Evolutionary conservation across 2,888 invertebrate species (phyloP).

Genomic region (Arctia plantaginis): DNA sequence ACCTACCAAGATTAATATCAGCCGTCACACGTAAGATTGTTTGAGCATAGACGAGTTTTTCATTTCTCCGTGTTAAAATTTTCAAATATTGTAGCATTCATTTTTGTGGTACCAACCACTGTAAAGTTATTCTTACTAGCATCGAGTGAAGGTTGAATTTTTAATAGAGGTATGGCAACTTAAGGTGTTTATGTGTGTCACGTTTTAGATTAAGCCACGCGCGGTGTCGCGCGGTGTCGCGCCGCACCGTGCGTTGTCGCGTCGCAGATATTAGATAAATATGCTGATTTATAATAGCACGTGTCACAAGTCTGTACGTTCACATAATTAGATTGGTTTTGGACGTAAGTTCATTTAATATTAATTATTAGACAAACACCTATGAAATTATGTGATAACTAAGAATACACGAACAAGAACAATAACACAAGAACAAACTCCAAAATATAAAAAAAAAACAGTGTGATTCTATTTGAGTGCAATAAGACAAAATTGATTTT

Average conservation of each 20-base stretch:
- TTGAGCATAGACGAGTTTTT: constrained; percentile 45
- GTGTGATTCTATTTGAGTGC: not conserved
- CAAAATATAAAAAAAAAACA: not conserved
- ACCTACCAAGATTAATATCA: constrained; percentile 39
- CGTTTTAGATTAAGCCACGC: constrained; percentile 56
- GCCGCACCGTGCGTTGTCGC: constrained; percentile 29
- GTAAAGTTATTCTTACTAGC: constrained; percentile 19
- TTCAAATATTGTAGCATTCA: constrained; percentile 48
- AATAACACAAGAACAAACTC: not conserved
- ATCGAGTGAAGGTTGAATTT: constrained; percentile 31
- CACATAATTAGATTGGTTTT: not conserved
- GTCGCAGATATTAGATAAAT: constrained; percentile 37
- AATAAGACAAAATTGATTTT: not conserved
- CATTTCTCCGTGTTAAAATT: constrained; percentile 50
- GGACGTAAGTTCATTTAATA: not conserved
- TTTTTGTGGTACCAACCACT: constrained; percentile 16
- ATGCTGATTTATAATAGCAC: constrained; percentile 53
- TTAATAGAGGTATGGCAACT: constrained; percentile 4
- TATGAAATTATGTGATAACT: not conserved
- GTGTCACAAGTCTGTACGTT: constrained; percentile 18
- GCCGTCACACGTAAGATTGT: constrained; percentile 40
- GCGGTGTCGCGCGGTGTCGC: constrained; percentile 40
- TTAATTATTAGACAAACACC: not conserved
- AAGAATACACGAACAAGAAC: not conserved
- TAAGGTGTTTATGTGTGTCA: constrained; percentile 47